These are phyloP conservation scores for Artibeus lituratus DNA, from an alignment of 2,797 vertebrate species.

Conservation along the genomic window DNA sequence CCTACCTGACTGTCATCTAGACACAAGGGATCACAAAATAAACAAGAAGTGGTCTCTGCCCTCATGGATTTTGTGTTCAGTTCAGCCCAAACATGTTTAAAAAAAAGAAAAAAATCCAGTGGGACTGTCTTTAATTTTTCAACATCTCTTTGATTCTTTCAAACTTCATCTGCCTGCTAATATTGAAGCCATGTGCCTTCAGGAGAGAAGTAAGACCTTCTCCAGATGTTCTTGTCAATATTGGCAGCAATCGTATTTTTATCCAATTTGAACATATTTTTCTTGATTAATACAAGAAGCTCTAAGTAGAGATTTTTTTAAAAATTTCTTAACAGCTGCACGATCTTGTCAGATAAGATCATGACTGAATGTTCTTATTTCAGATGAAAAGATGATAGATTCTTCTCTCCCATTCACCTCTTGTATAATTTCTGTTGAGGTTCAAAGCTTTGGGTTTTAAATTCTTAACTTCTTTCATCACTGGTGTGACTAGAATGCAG, in stretches of 20 bases:
- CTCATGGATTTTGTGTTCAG: not conserved
- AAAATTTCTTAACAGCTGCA: conserved; percentile 29
- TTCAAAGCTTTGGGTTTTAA: conserved; percentile 60
- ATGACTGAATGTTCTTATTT: not conserved
- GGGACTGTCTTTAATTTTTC: conserved; percentile 30
- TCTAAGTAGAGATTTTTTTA: conserved; percentile 7
- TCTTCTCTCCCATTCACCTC: not conserved
- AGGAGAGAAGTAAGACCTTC: conserved; percentile 37
- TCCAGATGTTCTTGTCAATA: conserved; percentile 63
- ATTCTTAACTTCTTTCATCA: conserved; percentile 52
- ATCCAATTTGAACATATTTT: conserved; percentile 56
- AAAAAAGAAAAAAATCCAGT: not conserved
- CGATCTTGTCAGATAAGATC: not conserved
- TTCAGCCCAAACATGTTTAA: not conserved
- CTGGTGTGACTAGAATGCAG: conserved; percentile 41
- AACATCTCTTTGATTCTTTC: conserved; percentile 39
- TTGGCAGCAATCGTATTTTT: conserved; percentile 53
- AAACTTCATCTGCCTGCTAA: conserved; percentile 34
- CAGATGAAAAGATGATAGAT: not conserved
- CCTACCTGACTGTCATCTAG: not conserved
- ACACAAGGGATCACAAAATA: accelerated
- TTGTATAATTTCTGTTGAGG: conserved; percentile 18
- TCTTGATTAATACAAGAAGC: conserved; percentile 64
- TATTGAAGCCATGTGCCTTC: conserved; percentile 67
- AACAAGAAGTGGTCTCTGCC: not conserved